These are phyloP conservation scores for Agelas oroides DNA, from an alignment of 37 sponge, comb jelly and placozoan species.

Conservation along the genomic window DNA sequence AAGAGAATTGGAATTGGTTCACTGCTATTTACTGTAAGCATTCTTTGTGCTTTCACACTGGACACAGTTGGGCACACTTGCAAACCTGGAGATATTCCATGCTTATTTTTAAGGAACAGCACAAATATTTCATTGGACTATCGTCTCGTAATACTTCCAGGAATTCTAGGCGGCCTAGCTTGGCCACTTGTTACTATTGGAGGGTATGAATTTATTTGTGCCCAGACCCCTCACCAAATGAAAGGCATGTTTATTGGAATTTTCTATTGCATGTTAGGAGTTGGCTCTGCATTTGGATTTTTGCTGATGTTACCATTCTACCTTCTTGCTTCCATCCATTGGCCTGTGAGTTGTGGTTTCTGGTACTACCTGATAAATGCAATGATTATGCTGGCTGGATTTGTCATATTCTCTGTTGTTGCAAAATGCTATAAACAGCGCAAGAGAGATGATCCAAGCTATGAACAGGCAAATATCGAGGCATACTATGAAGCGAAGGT, in stretches of 20 bases:
- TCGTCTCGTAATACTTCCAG: too few species aligned
- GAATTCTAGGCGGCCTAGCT: too few species aligned
- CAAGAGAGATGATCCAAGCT: slow-evolving; percentile 14
- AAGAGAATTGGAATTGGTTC: slow-evolving; percentile 34
- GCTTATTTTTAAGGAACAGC: too few species aligned
- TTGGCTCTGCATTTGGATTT: not conserved
- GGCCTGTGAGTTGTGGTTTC: not conserved
- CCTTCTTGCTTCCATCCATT: not conserved
- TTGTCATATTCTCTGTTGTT: not conserved
- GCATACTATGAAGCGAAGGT: not conserved
- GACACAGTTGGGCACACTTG: not conserved
- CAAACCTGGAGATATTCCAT: too few species aligned
- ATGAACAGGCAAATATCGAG: slow-evolving; percentile 30
- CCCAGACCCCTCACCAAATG: slow-evolving; percentile 34
- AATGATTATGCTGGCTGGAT: not conserved
- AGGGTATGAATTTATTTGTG: slow-evolving; percentile 56
- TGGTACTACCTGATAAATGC: not conserved
- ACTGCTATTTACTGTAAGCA: not conserved
- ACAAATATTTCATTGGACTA: too few species aligned
- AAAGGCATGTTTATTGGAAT: slow-evolving; percentile 36
- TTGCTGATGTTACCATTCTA: not conserved
- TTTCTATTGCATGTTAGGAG: slow-evolving; percentile 19
- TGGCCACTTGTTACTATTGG: too few species aligned
- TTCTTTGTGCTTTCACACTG: not conserved
- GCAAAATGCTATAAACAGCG: slow-evolving; percentile 16